Percentiles rank a stretch among this genome's conserved stretches.
phyloP scores from a whole-genome alignment of 2,113 vertebrate genomes.

The Hippopotamus amphibius region DNA sequence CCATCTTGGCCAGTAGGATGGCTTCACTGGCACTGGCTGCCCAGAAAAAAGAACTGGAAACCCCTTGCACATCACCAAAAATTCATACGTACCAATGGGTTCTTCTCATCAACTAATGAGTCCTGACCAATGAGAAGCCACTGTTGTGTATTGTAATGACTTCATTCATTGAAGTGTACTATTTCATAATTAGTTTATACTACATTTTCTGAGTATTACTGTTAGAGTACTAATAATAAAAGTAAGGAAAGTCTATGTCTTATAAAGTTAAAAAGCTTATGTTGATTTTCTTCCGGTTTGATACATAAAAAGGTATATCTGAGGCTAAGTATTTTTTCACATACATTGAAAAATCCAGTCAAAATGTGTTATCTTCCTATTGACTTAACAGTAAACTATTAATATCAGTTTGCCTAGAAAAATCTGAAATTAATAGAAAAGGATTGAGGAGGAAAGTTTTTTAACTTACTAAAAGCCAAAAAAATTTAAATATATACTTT shows the following conservation, averaged over 20 bases:
- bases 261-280: not conserved
- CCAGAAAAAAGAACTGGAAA: not conserved
- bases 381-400: not conserved
- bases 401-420: not conserved
- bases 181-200: not conserved
- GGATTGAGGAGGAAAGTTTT: not conserved
- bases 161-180: not conserved
- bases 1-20: not conserved
- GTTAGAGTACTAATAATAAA: not conserved
- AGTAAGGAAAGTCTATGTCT: not conserved
- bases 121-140: not conserved
- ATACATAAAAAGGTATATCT: not conserved
- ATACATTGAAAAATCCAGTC: not conserved
- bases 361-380: not conserved
- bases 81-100: not conserved
- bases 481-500: not conserved
- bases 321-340: not conserved
- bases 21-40: not conserved
- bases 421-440: conserved; percentile 11
- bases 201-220: not conserved
- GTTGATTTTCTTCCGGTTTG: not conserved
- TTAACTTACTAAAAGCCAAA: not conserved
- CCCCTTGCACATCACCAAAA: not conserved
- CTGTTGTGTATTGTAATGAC: not conserved
- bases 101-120: not conserved